These are phyloP conservation scores for Chionomys nivalis DNA, from an alignment of 2,113 vertebrate species.

Conservation along the genomic window DNA sequence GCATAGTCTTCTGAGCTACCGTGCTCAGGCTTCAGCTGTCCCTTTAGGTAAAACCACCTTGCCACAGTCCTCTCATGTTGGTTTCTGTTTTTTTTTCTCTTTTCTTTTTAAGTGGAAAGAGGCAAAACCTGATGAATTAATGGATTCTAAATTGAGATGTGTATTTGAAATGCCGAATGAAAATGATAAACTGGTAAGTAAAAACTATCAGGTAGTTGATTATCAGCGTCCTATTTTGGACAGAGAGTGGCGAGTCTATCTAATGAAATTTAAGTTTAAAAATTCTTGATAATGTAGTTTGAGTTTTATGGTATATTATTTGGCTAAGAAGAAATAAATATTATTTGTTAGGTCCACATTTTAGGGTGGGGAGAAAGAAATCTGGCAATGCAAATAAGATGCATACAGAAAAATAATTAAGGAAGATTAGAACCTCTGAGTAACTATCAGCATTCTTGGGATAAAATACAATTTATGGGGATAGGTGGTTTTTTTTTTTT, in stretches of 20 bases:
- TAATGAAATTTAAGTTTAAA: not conserved
- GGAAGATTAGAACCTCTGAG: not conserved
- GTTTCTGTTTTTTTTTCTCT: not conserved
- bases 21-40: not conserved
- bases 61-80: not conserved
- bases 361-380: not conserved
- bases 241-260: not conserved
- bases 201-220: not conserved
- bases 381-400: conserved; percentile 8
- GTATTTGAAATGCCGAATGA: conserved; percentile 98
- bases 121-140: conserved; percentile 97
- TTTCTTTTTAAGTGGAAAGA: conserved; percentile 95
- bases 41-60: not conserved
- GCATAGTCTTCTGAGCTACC: not conserved
- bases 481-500: not conserved
- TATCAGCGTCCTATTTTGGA: conserved; percentile 12
- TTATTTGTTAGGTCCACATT: not conserved
- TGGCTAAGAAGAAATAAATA: conserved; percentile 34
- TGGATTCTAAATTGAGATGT: conserved; percentile 99
- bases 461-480: conserved; percentile 23
- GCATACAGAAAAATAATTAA: not conserved
- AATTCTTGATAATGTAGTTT: not conserved
- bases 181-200: conserved; percentile 98
- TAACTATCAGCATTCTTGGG: not conserved
- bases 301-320: conserved; percentile 29